Evolutionary conservation across 2,888 invertebrate species (phyloP).

Genomic region (Andrena bicolor): DNA sequence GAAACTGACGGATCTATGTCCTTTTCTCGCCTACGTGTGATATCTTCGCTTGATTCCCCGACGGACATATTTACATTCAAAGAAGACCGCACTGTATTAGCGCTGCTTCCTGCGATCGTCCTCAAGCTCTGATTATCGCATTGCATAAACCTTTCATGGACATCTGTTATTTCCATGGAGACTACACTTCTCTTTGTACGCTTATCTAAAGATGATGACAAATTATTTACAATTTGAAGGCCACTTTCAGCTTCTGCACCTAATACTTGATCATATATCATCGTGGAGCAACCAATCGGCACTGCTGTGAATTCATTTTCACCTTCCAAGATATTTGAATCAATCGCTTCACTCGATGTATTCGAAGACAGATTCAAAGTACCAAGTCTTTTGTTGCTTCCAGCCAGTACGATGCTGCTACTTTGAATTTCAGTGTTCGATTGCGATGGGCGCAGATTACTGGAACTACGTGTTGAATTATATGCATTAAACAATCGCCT

Average conservation of each 20-base stretch:
- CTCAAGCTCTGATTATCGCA: not conserved
- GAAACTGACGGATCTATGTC: conserved; percentile 16
- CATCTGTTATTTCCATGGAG: conserved; percentile 57
- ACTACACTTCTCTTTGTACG: conserved; percentile 2
- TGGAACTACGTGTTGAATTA: not conserved
- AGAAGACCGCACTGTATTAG: conserved; percentile 38
- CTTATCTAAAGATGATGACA: not conserved
- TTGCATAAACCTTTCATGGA: conserved; percentile 9
- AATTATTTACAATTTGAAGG: not conserved
- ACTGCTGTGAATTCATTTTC: conserved; percentile 41
- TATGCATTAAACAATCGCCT: conserved; percentile 39
- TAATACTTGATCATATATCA: conserved; percentile 59
- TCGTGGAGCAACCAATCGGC: conserved; percentile 77
- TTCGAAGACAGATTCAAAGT: conserved; percentile 5
- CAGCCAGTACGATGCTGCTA: conserved; percentile 63
- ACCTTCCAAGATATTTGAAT: conserved; percentile 20
- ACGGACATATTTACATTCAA: conserved; percentile 69
- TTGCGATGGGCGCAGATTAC: not conserved
- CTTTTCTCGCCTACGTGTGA: not conserved
- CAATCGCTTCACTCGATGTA: not conserved
- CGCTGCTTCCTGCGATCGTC: not conserved
- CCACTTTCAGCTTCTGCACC: not conserved
- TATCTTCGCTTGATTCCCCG: conserved; percentile 19
- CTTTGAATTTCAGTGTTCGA: not conserved
- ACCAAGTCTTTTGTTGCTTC: conserved; percentile 45